phyloP scores from a whole-genome alignment of 2,888 invertebrate genomes.

The Lasiommata megera region DNA sequence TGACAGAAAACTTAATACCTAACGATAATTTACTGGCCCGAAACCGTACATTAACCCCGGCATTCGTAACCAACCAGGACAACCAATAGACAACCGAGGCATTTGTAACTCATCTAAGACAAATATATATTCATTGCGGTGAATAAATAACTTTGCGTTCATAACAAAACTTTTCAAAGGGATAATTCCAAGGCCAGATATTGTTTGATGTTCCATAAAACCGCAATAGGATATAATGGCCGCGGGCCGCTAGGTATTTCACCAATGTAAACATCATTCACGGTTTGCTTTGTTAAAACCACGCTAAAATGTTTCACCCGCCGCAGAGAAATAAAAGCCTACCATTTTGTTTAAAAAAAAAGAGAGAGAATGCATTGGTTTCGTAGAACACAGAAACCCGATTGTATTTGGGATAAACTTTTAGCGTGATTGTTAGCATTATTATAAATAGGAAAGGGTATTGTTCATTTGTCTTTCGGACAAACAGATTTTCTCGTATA shows the following conservation, averaged over 20 bases:
- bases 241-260: slow-evolving; percentile 11
- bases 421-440: too few species aligned
- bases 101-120: too few species aligned
- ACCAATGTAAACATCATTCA: slow-evolving; percentile 15
- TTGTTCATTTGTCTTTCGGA: too few species aligned
- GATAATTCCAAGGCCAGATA: slow-evolving; percentile 16
- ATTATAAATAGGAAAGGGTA: too few species aligned
- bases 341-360: background rate
- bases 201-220: slow-evolving; percentile 29
- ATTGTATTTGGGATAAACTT: too few species aligned
- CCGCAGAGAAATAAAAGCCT: slow-evolving; percentile 17
- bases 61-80: too few species aligned
- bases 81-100: too few species aligned
- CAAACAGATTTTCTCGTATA: too few species aligned
- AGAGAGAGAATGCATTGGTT: background rate
- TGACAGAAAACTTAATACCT: too few species aligned
- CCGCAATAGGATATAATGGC: slow-evolving; percentile 30
- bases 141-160: background rate
- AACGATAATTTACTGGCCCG: too few species aligned
- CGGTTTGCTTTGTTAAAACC: slow-evolving; percentile 19
- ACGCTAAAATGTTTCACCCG: slow-evolving; percentile 5
- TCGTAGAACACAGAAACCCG: background rate
- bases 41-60: too few species aligned
- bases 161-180: slow-evolving; percentile 21
- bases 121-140: background rate